Evolutionary conservation across 2,797 vertebrate species (phyloP).

Genomic region (Pipistrellus nathusii): DNA sequence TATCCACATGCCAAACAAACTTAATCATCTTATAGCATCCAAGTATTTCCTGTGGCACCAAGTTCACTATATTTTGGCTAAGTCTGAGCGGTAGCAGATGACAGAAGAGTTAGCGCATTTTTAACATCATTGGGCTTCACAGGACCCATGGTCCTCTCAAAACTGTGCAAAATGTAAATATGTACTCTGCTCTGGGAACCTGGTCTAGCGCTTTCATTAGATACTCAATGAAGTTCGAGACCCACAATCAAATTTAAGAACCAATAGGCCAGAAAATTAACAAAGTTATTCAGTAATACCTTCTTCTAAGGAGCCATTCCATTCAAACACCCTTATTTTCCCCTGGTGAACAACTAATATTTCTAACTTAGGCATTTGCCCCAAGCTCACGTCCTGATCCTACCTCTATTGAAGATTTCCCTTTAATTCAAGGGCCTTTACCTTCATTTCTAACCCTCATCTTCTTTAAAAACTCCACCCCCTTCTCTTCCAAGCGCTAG

Average conservation of each 20-base stretch:
- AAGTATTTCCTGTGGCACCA: slow-evolving; percentile 33
- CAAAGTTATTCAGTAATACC: slow-evolving; percentile 1
- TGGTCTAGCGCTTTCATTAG: slow-evolving; percentile 9
- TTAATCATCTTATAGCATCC: background rate
- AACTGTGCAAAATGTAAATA: slow-evolving; percentile 36
- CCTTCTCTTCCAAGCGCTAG: background rate
- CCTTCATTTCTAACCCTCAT: slow-evolving; percentile 14
- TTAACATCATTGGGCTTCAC: slow-evolving; percentile 12
- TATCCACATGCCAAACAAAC: slow-evolving; percentile 26
- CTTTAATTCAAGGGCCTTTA: slow-evolving; percentile 18
- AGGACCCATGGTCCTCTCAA: background rate
- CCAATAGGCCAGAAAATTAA: slow-evolving; percentile 33
- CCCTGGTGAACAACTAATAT: slow-evolving; percentile 11
- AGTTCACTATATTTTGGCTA: slow-evolving; percentile 18
- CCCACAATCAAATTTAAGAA: slow-evolving; percentile 38
- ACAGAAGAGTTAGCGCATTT: background rate
- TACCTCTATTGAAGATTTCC: slow-evolving; percentile 19
- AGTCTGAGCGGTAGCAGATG: background rate
- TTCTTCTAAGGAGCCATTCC: slow-evolving; percentile 43
- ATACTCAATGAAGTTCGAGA: slow-evolving; percentile 41
- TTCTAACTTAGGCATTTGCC: background rate
- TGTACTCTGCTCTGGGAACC: background rate
- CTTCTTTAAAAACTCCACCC: background rate
- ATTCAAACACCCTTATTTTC: slow-evolving; percentile 61
- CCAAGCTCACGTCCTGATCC: slow-evolving; percentile 19